A percentile compares a stretch with the other conserved stretches of the same genome.
These are phyloP conservation scores for Ctenicera cuprea DNA, from an alignment of 2,888 invertebrate species.

Conservation along the genomic window DNA sequence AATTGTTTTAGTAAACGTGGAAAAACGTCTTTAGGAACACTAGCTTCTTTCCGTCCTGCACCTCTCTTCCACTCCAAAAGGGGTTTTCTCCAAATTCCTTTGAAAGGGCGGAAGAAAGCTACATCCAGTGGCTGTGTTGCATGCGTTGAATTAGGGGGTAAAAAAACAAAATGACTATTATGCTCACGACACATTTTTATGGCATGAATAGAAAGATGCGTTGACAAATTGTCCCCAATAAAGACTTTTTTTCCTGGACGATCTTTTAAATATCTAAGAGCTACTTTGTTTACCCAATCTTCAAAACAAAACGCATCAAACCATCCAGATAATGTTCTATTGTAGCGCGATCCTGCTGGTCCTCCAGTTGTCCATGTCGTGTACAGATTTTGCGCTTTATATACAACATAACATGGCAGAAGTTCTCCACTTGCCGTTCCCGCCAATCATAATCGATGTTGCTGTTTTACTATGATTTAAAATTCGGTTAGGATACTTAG, in stretches of 20 bases:
- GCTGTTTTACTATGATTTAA: too few relatives aligned
- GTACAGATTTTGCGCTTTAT: constrained; percentile 62
- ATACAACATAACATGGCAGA: constrained; percentile 60
- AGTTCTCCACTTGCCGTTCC: too few relatives aligned
- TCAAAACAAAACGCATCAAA: constrained; percentile 59
- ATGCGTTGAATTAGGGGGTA: constrained; percentile 63
- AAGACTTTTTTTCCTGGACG: constrained; percentile 60
- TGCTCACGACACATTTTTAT: constrained; percentile 57
- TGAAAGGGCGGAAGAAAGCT: constrained; percentile 59
- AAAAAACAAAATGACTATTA: constrained; percentile 60
- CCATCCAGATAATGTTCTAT: constrained; percentile 62
- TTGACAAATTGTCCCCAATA: constrained; percentile 63
- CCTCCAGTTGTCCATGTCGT: constrained; percentile 62
- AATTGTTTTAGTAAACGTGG: too few relatives aligned
- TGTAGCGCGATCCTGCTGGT: constrained; percentile 59
- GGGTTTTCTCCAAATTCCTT: constrained; percentile 58
- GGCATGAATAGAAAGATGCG: constrained; percentile 42
- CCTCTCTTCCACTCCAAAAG: constrained; percentile 49
- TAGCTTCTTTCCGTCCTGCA: background rate
- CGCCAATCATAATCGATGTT: too few relatives aligned
- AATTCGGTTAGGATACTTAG: too few relatives aligned
- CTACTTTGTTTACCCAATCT: constrained; percentile 56
- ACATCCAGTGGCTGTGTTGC: constrained; percentile 58
- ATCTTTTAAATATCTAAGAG: constrained; percentile 58
- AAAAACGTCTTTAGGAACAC: too few relatives aligned